Evolutionary conservation across 1,140 invertebrate genomes (phyloP).

Genomic region (Heliconius nattereri): DNA sequence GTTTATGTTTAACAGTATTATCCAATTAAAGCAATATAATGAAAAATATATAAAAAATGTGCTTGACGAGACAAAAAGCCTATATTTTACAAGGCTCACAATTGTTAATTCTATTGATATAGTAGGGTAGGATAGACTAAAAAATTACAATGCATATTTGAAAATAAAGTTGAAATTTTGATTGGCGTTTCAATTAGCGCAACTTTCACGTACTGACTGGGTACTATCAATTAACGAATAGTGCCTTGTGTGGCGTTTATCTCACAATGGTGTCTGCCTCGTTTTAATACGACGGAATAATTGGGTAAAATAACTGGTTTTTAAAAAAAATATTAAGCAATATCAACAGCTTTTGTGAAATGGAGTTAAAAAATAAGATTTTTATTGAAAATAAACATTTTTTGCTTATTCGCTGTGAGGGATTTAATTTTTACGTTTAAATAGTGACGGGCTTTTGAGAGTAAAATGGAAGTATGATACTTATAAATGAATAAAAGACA

Average conservation of each 20-base stretch:
- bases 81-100: not conserved
- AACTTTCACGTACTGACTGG: conserved; percentile 40
- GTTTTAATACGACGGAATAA: too few species aligned
- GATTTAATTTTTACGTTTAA: not conserved
- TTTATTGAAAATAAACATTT: not conserved
- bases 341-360: not conserved
- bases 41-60: not conserved
- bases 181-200: conserved; percentile 63
- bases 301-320: not conserved
- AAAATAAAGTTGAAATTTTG: conserved; percentile 34
- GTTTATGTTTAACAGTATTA: not conserved
- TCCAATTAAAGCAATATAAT: not conserved
- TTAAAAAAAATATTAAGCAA: not conserved
- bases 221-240: conserved; percentile 37
- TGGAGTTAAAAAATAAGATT: not conserved
- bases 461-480: too few species aligned
- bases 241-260: not conserved
- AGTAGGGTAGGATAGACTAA: not conserved
- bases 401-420: not conserved
- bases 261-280: not conserved
- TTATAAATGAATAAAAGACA: not conserved
- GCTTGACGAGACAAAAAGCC: not conserved
- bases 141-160: not conserved
- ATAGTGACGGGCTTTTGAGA: not conserved
- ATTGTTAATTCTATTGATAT: not conserved